Conservation (phyloP, 2,888 invertebrate species). For the Pachliopta kotzebuea region DNA sequence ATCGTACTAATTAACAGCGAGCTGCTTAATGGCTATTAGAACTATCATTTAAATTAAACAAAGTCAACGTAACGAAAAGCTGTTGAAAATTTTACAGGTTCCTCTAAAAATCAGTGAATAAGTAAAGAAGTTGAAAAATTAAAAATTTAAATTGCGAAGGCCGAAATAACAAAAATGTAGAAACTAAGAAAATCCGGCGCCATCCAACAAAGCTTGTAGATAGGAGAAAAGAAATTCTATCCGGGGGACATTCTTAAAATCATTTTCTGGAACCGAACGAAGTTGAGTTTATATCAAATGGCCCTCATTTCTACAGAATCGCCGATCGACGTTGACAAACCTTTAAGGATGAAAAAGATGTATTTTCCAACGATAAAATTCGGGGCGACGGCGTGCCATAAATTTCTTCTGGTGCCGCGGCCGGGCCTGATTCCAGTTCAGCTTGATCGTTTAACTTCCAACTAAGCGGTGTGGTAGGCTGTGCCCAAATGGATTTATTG, state of each 20-base stretch:
- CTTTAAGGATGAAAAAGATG: slow-evolving; percentile 67
- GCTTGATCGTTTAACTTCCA: slow-evolving; percentile 38
- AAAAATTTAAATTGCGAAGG: no score
- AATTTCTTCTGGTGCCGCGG: slow-evolving; percentile 39
- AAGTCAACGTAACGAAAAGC: no score
- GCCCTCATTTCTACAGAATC: slow-evolving; percentile 61
- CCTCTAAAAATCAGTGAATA: no score
- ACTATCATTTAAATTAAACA: no score
- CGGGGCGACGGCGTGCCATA: slow-evolving; percentile 50
- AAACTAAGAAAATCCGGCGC: slow-evolving; percentile 1
- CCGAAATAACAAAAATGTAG: no score
- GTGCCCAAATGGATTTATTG: slow-evolving; percentile 32
- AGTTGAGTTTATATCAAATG: slow-evolving; percentile 66
- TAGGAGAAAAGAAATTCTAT: slow-evolving; percentile 30
- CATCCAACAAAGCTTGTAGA: slow-evolving; percentile 12
- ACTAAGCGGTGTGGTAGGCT: slow-evolving; percentile 28
- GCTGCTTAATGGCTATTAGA: no score
- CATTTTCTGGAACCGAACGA: slow-evolving; percentile 37
- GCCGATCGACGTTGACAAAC: slow-evolving; percentile 70
- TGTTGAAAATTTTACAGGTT: no score
- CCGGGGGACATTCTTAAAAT: slow-evolving; percentile 29
- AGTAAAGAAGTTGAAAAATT: no score
- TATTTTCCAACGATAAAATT: slow-evolving; percentile 73
- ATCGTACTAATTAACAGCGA: no score
- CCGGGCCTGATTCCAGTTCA: slow-evolving; percentile 38